Base-by-base conservation (phyloP, 2,113 vertebrate species). In the Chaetops frenatus region DNA sequence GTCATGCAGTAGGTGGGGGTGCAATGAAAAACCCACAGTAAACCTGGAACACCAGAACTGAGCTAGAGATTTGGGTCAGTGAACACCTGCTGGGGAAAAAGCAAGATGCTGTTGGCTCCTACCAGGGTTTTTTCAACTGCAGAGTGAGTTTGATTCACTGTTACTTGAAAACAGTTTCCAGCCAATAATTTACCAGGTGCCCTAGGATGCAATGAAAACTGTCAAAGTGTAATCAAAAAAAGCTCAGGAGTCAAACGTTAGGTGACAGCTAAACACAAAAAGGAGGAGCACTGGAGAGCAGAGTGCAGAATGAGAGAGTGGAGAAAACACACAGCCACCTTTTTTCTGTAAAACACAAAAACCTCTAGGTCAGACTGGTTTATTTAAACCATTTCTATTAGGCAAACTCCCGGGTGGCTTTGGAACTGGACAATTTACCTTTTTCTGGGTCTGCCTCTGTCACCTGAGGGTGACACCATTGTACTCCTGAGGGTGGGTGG, bases 291-390 rank as follows among this genome's bases (percentile, higher is more conserved):
- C n/a, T n/a, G n/a, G n/a, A n/a, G n/a, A n/a, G n/a, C n/a, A n/a
- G n/a, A n/a, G n/a, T n/a, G n/a, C n/a, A 80, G 51, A 74, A 93
- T 13, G 25, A 38, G 24, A 47, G 9, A 51, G 10, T 11, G 15
- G 18, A 65, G 27, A 81, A 81, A 86, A 38, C 5, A 86, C 10
- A 44, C 0, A 4, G 10, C 4, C 11, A 8, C 3, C 0, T 13
- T 31, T 60, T 58, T 92, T 38, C 25, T 65, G 77, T 54, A 45
- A 54, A 90, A 67, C 20, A 56, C 51, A 35, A 82, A 36, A 1
- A 3, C 0, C 3, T 44, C 9, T 3, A 45, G 12, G 62, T 87
- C 50, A 85, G 50, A n/a, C 8, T 53, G 47, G 42, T 86, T 87
- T 78, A 38, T 67, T 85, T 54, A 54, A 87, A 51, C 19, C 18